These are phyloP conservation scores for Tachycineta bicolor DNA, from an alignment of 2,113 vertebrate genomes.

Conservation along the genomic window DNA sequence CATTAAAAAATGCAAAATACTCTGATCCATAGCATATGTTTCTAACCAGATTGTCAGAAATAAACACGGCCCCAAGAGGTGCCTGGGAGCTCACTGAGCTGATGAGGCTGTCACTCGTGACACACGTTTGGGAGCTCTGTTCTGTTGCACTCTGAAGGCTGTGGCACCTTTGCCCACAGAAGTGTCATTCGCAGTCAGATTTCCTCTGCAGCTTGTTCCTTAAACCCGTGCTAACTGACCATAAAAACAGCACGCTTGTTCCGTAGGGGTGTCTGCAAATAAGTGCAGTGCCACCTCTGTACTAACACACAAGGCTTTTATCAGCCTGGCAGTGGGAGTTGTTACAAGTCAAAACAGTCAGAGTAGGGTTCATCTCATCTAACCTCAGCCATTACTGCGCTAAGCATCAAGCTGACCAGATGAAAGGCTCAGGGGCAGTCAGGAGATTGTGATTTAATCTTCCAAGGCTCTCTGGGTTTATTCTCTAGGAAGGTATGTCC, in stretches of 20 bases:
- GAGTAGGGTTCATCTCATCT: neutral
- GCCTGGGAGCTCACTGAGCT: neutral
- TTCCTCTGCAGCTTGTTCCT: neutral
- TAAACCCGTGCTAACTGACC: neutral
- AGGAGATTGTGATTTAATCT: neutral
- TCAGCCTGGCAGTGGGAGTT: neutral
- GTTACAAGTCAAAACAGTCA: neutral
- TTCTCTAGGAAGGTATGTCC: neutral
- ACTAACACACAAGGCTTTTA: neutral
- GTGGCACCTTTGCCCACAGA: neutral
- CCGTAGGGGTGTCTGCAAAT: neutral
- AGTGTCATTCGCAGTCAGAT: neutral
- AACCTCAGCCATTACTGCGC: neutral
- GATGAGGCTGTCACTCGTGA: neutral
- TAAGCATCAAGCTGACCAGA: neutral
- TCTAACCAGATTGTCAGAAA: neutral
- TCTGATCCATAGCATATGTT: neutral
- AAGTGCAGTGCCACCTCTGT: neutral
- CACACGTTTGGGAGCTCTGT: fast-evolving
- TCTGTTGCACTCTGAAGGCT: neutral
- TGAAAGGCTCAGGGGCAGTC: neutral
- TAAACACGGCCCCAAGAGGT: neutral
- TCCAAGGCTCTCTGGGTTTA: neutral
- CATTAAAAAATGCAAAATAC: neutral
- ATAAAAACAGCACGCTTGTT: neutral